Base-by-base conservation (phyloP, 2,797 vertebrate genomes). In the Pangasius djambal region DNA sequence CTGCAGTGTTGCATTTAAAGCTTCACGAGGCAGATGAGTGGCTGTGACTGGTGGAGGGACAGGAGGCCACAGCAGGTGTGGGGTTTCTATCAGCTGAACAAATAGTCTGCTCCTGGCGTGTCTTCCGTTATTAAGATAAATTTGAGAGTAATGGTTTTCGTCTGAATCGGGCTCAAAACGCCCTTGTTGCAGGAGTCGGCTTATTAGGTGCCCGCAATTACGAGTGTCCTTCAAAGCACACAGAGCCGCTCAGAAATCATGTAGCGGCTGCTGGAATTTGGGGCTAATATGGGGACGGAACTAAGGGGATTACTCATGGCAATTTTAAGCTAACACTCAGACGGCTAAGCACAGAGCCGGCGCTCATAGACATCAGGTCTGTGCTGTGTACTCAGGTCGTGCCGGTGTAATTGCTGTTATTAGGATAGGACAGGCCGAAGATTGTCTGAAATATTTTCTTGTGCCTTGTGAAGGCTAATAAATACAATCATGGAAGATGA, bases 61-160 rank as follows among this genome's bases (percentile, higher is more conserved):
- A 50, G 70, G 79, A 81, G 86, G 61, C 82, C 65, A 50, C 50
- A 70, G 86, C 81, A 81, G 86, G 89, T 79, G 82, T 85, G 81
- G 86, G 91, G 90, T 75, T 85, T 91, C 91, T 90, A 93, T 96
- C 95, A 96, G 94, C 95, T 96, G 95, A 94, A 70, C 90, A 96
- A 96, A 96, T 94, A 95, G 89, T 93, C 89, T 86, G 89, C 90
- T 91, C 79, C 79, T 86, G 89, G 92, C 91, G 59, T 89, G 90
- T 93, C 91, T 92, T 94, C 93, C 92, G 93, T 94, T 95, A 95
- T 95, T 95, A 95, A 94, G 92, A 92, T 95, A 95, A 95, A 95
- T 95, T 94, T 91, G 91, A 96, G 94, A 92, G 85, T 96, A 96
- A 96, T 94, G 93, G 94, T 92, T 94, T 89, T 69, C 89, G 93